Evolutionary conservation across 2,113 vertebrate genomes (phyloP), one percentile per base, ranked within the genome.

Genomic region (Poecilia latipinna): DNA sequence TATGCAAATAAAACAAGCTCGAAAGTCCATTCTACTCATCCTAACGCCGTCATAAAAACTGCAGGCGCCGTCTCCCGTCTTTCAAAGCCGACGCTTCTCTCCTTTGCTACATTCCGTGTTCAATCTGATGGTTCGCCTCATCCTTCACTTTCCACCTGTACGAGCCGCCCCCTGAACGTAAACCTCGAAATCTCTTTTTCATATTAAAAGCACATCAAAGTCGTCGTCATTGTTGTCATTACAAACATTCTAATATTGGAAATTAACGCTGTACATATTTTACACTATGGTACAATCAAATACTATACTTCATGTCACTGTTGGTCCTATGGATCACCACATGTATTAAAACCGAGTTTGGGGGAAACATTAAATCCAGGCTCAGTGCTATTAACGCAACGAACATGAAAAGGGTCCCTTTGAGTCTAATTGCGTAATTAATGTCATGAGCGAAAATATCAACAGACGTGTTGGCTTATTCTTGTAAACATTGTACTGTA

Each of bases 251-350:
- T 94, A 93, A 89, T 85, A 91, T 88, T 93, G 90, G 72, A 92
- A 92, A 92, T 91, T 86, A 93, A 94, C 90, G 78, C 92, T 94
- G 93, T 94, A 95, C 94, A 94, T 86, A 93, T 94, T 91, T 94
- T 94, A 94, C 94, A 95, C 85, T 95, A 95, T 94, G 74, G 90
- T 94, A 95, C 94, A 95, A 92, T 91, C 86, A 88, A 91, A 90
- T 92, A 88, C 88, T 88, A 79, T 91, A 87, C 75, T 83, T 82
- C 75, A 84, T 89, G 83, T 77, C 88, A 88, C 84, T 78, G 83
- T 88, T 89, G 86, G 87, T 90, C 85, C 86, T 89, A 84, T 75
- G 75, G 80, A 83, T 81, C 86, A 90, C 76, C 77, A 91, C 82
- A 82, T 86, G 77, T 81, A 75, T 77, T 86, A 79, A 88, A 88